Evolutionary conservation across 2,888 invertebrate species (phyloP).

Genomic region (Peribatodes rhomboidaria): DNA sequence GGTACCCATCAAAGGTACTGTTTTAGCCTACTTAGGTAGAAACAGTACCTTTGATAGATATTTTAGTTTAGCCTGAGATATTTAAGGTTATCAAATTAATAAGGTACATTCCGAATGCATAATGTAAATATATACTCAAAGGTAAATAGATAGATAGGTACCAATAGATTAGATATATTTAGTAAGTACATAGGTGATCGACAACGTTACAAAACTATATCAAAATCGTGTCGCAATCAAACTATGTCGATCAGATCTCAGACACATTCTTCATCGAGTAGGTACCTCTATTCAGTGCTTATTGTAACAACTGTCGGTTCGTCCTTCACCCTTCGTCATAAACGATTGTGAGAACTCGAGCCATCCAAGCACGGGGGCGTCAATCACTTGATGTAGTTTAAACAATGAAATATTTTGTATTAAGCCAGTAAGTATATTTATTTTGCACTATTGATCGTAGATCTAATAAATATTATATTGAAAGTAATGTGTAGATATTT

Average conservation of each 20-base stretch:
- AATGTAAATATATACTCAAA: no score
- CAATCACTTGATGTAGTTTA: not conserved
- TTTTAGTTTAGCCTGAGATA: no score
- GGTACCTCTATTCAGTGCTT: not conserved
- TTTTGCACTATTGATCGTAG: no score
- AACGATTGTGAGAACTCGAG: constrained; percentile 10
- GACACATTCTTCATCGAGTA: constrained; percentile 18
- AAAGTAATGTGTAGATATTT: no score
- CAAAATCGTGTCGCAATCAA: constrained; percentile 19
- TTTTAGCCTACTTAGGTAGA: no score
- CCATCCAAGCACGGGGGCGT: constrained; percentile 2
- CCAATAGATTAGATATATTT: not conserved
- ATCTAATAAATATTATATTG: no score
- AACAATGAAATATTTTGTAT: no score
- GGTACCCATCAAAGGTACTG: no score
- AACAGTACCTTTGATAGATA: no score
- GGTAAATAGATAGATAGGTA: not conserved
- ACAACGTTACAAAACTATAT: constrained; percentile 27
- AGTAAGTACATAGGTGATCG: constrained; percentile 9
- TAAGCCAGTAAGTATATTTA: no score
- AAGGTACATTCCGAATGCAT: no score
- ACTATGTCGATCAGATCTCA: constrained; percentile 7
- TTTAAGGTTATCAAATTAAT: no score
- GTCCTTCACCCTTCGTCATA: constrained; percentile 18
- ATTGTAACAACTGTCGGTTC: constrained; percentile 2